These are phyloP conservation scores for Archips crataeganus DNA, from an alignment of 2,888 invertebrate genomes.

Conservation along the genomic window DNA sequence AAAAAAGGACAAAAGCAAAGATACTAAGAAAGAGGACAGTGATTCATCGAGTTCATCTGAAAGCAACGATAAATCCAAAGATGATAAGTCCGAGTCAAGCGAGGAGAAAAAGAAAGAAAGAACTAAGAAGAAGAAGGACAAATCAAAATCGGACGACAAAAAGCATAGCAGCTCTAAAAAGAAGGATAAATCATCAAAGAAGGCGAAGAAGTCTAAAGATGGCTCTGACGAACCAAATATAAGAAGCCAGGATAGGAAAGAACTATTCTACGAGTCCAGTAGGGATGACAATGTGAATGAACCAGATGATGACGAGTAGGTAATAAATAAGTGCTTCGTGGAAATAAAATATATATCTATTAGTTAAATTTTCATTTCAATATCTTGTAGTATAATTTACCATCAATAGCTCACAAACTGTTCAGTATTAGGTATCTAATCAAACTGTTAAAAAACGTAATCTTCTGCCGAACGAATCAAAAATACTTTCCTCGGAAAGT, in stretches of 20 bases:
- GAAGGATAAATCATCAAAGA: constrained; percentile 27
- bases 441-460: neutral
- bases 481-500: no score
- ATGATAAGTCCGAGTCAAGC: constrained; percentile 12
- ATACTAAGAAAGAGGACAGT: constrained; percentile 38
- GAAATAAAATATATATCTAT: constrained; percentile 20
- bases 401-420: neutral
- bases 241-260: constrained; percentile 48
- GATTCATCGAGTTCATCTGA: constrained; percentile 44
- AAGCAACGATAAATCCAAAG: constrained; percentile 37
- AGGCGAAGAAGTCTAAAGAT: constrained; percentile 47
- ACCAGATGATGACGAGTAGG: constrained; percentile 61
- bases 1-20: constrained; percentile 45
- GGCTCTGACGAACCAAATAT: constrained; percentile 19
- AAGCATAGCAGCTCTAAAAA: constrained; percentile 12
- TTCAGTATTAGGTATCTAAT: neutral
- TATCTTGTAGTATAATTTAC: neutral
- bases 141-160: constrained; percentile 9
- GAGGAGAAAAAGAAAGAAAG: constrained; percentile 38
- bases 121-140: constrained; percentile 21
- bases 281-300: constrained; percentile 76
- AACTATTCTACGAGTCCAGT: constrained; percentile 73
- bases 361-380: constrained; percentile 17
- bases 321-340: constrained; percentile 49
- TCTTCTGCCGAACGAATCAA: no score